Evolutionary conservation across 2,797 vertebrate genomes (phyloP).

Genomic region (Acrossocheilus fasciatus): DNA sequence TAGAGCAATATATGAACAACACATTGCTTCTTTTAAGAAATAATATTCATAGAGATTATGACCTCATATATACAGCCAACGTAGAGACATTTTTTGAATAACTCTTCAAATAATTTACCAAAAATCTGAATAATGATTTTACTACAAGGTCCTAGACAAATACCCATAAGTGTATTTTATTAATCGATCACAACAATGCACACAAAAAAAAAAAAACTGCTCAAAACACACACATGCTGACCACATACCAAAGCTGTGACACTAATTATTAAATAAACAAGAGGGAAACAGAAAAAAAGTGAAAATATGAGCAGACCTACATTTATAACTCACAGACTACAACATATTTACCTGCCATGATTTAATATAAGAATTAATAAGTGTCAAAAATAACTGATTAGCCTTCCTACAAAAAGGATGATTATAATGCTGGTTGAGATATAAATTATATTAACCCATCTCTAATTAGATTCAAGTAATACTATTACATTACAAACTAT

Average conservation of each 20-base stretch:
- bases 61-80: not conserved
- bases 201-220: slow-evolving; percentile 8
- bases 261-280: slow-evolving; percentile 10
- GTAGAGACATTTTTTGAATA: not conserved
- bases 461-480: not conserved
- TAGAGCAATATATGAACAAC: not conserved
- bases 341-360: not conserved
- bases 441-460: not conserved
- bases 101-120: not conserved
- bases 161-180: not conserved
- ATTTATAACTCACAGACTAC: not conserved
- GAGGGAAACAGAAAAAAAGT: not conserved
- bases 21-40: not conserved
- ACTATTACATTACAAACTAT: not conserved
- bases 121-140: not conserved
- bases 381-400: not conserved
- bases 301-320: not conserved
- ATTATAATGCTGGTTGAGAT: not conserved
- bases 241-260: slow-evolving; percentile 45
- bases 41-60: not conserved
- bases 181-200: slow-evolving; percentile 18
- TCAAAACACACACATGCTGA: slow-evolving; percentile 47
- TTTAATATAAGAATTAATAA: not conserved
- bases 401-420: not conserved
- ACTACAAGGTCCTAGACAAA: not conserved